phyloP scores from a whole-genome alignment of 2,113 vertebrate genomes.

The Sander lucioperca region DNA sequence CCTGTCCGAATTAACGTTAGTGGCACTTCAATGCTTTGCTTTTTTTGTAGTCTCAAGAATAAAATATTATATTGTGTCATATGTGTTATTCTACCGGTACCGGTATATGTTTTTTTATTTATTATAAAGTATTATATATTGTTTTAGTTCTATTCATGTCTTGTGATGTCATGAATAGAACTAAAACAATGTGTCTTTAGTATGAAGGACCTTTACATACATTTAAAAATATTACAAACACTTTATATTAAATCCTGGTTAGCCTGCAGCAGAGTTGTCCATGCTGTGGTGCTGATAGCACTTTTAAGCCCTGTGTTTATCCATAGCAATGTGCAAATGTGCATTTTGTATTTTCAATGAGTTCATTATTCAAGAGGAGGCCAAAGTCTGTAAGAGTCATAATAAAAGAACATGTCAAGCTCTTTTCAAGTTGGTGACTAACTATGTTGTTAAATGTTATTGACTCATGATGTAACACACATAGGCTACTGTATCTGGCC shows the following conservation, averaged over 20 bases:
- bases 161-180: not conserved
- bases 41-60: not conserved
- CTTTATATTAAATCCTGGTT: not conserved
- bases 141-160: not conserved
- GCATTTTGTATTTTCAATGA: not conserved
- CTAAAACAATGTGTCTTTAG: no score
- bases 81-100: not conserved
- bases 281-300: not conserved
- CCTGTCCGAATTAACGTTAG: not conserved
- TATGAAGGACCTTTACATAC: not conserved
- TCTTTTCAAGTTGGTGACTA: not conserved
- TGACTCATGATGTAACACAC: not conserved
- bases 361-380: not conserved
- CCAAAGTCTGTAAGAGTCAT: not conserved
- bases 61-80: not conserved
- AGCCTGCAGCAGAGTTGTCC: no score
- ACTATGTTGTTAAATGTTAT: not conserved
- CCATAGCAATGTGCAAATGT: not conserved
- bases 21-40: not conserved
- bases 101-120: not conserved
- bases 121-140: no score
- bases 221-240: not conserved
- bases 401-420: not conserved
- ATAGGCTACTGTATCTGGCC: not conserved
- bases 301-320: not conserved